Base-by-base conservation (phyloP, 2,888 invertebrate species). In the Liopterus haemorrhoidalis region DNA sequence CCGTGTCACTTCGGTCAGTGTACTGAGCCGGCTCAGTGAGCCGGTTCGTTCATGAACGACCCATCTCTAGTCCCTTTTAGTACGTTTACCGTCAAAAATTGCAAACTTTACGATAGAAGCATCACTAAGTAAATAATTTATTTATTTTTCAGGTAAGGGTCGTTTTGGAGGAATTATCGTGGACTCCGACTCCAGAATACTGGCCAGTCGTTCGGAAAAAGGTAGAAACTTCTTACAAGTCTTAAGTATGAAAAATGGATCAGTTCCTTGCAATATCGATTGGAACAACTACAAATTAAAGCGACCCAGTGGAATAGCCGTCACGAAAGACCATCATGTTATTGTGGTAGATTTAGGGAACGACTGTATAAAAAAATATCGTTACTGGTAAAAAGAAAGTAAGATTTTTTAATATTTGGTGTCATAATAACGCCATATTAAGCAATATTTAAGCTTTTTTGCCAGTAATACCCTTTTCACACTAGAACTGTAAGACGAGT, bases 321-420 rank as follows among this genome's bases (percentile, higher is more conserved):
- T 85, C 39, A 74, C 85, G 54, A 73, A 76, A 2, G 75, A 79
- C 56, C 74, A 79, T 51, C 76, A 84, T 59, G 79, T 82, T 36
- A 74, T 86, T 57, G 81, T 91, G 22, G 87, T 87, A 1, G 92
- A 93, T 64, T 70, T 91, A 27, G 90, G 90, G 12, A 89, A 85
- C 54, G 86, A 90, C 68, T 88, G 88, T 61, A 71, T 92, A 49
- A 81, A 90, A 59, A 83, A 89, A 66, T 92, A 85, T 69, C 75
- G 83, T 52, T 90, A 83, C 59, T 82, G 82, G 79, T 84, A 74
- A 75, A 66, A 43, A 19, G 24, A 20, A 14, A 16, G 11, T 9
- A 32, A 25, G n/a, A 25, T 11, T 25, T 25, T 25, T 25, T n/a
- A 25, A 22, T 22, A 22, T n/a, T n/a, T n/a, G n/a, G n/a, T n/a